phyloP scores from a whole-genome alignment of 92 coral and sea anemone genomes.

The Plumapathes pennacea region DNA sequence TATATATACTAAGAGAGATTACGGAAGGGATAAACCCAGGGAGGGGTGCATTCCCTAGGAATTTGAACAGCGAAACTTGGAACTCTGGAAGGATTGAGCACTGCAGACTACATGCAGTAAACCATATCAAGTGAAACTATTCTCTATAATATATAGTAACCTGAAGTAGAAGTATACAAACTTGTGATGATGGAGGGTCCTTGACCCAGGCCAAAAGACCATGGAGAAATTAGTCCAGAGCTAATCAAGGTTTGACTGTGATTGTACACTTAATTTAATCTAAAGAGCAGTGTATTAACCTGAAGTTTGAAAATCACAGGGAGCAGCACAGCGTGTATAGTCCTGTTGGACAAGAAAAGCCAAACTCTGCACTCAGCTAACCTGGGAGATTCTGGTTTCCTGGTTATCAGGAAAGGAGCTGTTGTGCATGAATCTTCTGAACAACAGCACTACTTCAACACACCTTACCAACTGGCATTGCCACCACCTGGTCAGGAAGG shows the following conservation, averaged over 20 bases:
- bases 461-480: constrained; percentile 93
- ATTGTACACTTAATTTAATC: no score
- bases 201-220: no score
- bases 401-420: constrained; percentile 77
- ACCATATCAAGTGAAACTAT: no score
- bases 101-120: no score
- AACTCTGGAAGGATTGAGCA: no score
- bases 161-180: no score
- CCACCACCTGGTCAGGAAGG: constrained; percentile 99
- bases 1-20: neutral
- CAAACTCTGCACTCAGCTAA: constrained; percentile 85
- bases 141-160: no score
- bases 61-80: neutral
- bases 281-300: no score
- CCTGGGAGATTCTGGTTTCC: constrained; percentile 94
- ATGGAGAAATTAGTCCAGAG: no score
- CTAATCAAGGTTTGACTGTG: no score
- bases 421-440: constrained; percentile 90
- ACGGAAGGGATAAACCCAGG: neutral
- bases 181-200: no score
- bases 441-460: constrained; percentile 93
- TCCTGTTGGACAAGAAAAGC: constrained; percentile 89
- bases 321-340: constrained; percentile 90
- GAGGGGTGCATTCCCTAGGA: neutral
- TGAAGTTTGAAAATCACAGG: constrained; percentile 58